phyloP scores from a whole-genome alignment of 2,797 vertebrate species.

The Sparus aurata region DNA sequence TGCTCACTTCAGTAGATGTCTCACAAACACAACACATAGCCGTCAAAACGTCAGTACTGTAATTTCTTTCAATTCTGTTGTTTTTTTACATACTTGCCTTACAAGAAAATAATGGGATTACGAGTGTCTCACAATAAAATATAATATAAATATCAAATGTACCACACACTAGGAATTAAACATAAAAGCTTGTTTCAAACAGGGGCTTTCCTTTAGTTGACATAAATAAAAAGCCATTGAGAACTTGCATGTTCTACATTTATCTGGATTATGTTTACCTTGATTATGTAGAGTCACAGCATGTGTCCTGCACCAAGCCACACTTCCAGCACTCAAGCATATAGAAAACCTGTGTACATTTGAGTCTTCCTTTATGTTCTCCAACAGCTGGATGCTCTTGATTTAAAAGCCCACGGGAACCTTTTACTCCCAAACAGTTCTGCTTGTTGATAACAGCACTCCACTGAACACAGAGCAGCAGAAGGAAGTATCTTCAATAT shows the following conservation, averaged over 20 bases:
- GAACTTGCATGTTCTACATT: background rate
- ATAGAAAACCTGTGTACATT: conserved; percentile 23
- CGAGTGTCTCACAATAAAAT: too few species aligned
- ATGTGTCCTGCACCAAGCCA: background rate
- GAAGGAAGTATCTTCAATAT: conserved; percentile 57
- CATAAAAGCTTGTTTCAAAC: background rate
- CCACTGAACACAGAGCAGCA: conserved; percentile 42
- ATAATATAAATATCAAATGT: too few species aligned
- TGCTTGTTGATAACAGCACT: conserved; percentile 53
- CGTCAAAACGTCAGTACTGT: too few species aligned
- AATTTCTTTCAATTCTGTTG: too few species aligned
- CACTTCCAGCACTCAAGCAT: background rate
- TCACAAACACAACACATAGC: too few species aligned
- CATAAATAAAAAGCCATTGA: background rate
- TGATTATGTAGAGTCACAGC: too few species aligned
- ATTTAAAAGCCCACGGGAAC: conserved; percentile 47
- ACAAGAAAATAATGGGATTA: too few species aligned
- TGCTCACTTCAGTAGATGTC: too few species aligned
- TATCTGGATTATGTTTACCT: background rate
- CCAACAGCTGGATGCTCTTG: conserved; percentile 60
- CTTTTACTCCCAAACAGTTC: conserved; percentile 49
- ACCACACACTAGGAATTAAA: background rate
- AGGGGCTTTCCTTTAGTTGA: background rate
- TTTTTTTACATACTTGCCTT: too few species aligned
- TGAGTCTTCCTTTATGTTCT: conserved; percentile 34